Evolutionary conservation across 2,797 vertebrate genomes (phyloP), one percentile per base, ranked within the genome.

Genomic region (Cyclopterus lumpus): DNA sequence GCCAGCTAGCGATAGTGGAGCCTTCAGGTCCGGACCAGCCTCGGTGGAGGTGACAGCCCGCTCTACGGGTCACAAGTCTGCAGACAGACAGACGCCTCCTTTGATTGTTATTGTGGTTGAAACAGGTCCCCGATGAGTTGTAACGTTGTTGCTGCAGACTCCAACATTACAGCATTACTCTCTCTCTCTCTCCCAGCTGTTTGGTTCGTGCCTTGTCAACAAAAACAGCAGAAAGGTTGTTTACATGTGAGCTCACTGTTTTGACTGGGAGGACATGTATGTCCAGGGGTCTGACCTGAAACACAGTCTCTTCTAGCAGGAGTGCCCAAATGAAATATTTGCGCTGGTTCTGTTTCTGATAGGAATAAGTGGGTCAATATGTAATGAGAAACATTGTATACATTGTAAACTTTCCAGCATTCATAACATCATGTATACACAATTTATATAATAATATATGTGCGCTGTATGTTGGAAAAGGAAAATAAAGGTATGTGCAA

Each of bases 281-380:
- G 20, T 91, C 91, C 91, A 92, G 86, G 85, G 60, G 82, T 87
- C 89, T 88, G 85, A 85, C 86, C 83, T 67, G 72, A 84, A 75
- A 85, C 87, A 67, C 68, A 54, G 79, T 68, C 38, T 78, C 77
- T 81, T 79, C 78, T 58, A 26, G 57, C 59, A 44, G 70, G 67
- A 86, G 62, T 70, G 73, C 91, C 90, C 88, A 92, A 86, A 85
- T 91, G 65, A 92, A 95, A 94, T 88, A 93, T 92, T 92, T 83
- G 83, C 89, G 67, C 82, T 81, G 72, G 65, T 49, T 48, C 58
- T 71, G 75, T 82, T 78, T 80, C 79, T 91, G 82, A 83, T 84
- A 49, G 80, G 81, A 86, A 67, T 65, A 48, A 83, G 71, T 54
- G n/a, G 54, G 42, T 79, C 68, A 57, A 22, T 55, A 8, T 22